Evolutionary conservation across 2,888 invertebrate species (phyloP), one percentile per base, ranked within the genome.

Genomic region (Volucella inflata): DNA sequence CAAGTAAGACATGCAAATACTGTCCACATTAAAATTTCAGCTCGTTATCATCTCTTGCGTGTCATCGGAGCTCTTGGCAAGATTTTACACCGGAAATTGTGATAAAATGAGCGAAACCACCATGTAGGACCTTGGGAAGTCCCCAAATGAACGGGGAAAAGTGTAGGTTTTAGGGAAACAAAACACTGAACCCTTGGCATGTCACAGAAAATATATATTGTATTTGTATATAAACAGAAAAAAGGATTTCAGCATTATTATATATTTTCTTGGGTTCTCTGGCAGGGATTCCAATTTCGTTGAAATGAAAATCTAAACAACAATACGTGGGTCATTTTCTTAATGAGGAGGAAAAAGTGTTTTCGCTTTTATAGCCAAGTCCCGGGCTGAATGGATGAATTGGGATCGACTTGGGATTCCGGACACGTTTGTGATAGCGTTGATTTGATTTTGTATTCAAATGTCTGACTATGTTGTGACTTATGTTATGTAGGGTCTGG

Each of bases 391-490:
- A 48, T 44, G 74, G 57, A 78, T 51, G 79, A 68, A 68, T 68
- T 50, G 68, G 30, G 55, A 71, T 70, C 83, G 40, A 74, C 30
- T 84, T 80, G 30, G 55, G 17, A 84, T 80, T 84, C 65, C 65
- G 50, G 16, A 55, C 84, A 84, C 84, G 84, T 76, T 65, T 67
- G 48, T 16, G 55, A 38, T 40, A 40, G 75, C 80, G 84, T 84
- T 84, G 84, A 84, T 80, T 84, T 80, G 84, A 84, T 84, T 71
- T 80, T 55, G 70, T 76, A 84, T 84, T 84, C 84, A 80, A 84
- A 84, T 76, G 84, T 65, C 46, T 59, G 30, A 6, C 30, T 30
- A 30, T 30, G 30, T 30, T 30, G 64, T 57, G 59, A 53, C 78
- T 38, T 42, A 55, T 53, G 57, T 75, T 30, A 44, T 67, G 38